Base-by-base conservation (phyloP, 2,888 invertebrate genomes). In the Sylvicola cinctus region DNA sequence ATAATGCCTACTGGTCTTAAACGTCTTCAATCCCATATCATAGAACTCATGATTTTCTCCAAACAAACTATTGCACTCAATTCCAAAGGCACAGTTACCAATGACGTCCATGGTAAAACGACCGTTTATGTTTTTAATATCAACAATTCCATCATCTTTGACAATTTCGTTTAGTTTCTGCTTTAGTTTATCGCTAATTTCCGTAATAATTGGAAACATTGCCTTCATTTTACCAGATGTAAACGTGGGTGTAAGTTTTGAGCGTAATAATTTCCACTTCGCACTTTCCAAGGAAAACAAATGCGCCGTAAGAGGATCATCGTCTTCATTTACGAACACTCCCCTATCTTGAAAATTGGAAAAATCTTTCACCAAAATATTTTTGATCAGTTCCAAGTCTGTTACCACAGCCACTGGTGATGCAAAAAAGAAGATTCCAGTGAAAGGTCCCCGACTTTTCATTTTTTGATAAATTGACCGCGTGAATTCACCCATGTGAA, bases 41-140 rank as follows among this genome's bases (percentile, higher is more conserved):
- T 46, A 40, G 36, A 54, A 51, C 25, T 47, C 43, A 3, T 48
- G 42, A 34, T 51, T 40, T 3, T 48, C 42, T 33, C 51, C 39
- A 16, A 43, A 41, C 27, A 54, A 45, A 20, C 48, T 45, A 40
- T 54, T 51, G 30, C 49, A 45, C 15, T 54, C 49, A 3, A 58
- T 42, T 1, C 55, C 57, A 42, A 57, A 58, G 3, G 50, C 52
- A 41, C 51, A 49, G 1, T 46, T 45, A 16, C 54, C 41, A 13
- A 41, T 37, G 2, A 44, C 41, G 29, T 44, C 43, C 1, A 37
- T 39, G 11, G 41, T 41, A 27, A 37, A 44, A 14, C 41, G 20
- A 3, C 35, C 37, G 26, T 38, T 30, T 15, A 42, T 28, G 12
- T 39, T 37, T 33, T 39, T 41, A n/a, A 39, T 33, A 33, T 44